A percentile compares a stretch with the other conserved stretches of the same genome.
Evolutionary conservation across 2,888 invertebrate species (phyloP).

Genomic region (Elegia similella): DNA sequence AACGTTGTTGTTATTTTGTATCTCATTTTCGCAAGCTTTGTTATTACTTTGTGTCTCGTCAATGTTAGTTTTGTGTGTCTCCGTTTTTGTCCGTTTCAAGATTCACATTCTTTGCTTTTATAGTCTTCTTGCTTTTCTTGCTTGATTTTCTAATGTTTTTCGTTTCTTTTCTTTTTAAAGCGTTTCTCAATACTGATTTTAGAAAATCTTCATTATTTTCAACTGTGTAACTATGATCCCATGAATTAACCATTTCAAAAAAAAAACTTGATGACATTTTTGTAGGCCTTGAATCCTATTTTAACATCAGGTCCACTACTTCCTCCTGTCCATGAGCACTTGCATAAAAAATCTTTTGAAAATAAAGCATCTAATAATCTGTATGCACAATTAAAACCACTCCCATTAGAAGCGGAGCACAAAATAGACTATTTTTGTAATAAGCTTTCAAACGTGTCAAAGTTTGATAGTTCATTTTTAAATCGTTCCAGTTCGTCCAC

Average conservation of each 20-base stretch:
- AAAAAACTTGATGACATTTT: slow-evolving; percentile 19
- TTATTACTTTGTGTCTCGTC: slow-evolving; percentile 12
- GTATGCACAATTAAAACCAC: slow-evolving; percentile 20
- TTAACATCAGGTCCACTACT: slow-evolving; percentile 19
- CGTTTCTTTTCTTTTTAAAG: slow-evolving; percentile 18
- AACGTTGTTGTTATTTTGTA: no score
- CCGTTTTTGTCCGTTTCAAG: slow-evolving; percentile 14
- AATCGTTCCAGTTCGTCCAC: slow-evolving; percentile 13
- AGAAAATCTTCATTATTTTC: slow-evolving; percentile 19
- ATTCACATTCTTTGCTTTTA: slow-evolving; percentile 10
- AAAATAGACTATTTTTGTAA: slow-evolving; percentile 19
- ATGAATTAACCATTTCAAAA: slow-evolving; percentile 15
- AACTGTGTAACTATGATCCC: slow-evolving; percentile 17
- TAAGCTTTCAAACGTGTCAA: slow-evolving; percentile 9
- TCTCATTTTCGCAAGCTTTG: slow-evolving; percentile 8
- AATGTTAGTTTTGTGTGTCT: background rate
- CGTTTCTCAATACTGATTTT: slow-evolving; percentile 19
- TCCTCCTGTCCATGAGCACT: slow-evolving; percentile 23
- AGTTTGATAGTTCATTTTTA: slow-evolving; percentile 8
- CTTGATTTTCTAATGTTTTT: slow-evolving; percentile 15
- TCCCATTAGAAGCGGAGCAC: slow-evolving; percentile 7
- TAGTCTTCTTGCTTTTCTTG: slow-evolving; percentile 10
- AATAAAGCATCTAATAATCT: slow-evolving; percentile 20
- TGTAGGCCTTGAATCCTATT: slow-evolving; percentile 20
- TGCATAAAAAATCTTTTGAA: slow-evolving; percentile 19